Evolutionary conservation across 1,140 invertebrate genomes (phyloP).

Genomic region (Monomorium pharaonis): DNA sequence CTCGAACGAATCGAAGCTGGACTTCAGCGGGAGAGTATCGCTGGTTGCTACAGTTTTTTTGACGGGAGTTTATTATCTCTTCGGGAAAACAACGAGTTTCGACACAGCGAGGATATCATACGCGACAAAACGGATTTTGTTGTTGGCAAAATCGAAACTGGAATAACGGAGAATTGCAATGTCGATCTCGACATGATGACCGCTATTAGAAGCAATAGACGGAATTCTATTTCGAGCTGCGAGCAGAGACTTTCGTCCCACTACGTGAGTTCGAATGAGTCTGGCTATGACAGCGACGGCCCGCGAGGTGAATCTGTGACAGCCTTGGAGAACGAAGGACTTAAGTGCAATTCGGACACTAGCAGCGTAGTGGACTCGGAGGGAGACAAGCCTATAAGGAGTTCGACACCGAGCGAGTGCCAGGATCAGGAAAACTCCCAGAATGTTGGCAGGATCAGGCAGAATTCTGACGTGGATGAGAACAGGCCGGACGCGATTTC

Average conservation of each 20-base stretch:
- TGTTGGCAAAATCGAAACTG: slow-evolving; percentile 64
- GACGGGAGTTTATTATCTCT: slow-evolving; percentile 68
- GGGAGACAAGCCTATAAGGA: slow-evolving; percentile 80
- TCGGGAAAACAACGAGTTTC: background rate
- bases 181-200: slow-evolving; percentile 75
- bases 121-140: slow-evolving; percentile 62
- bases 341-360: slow-evolving; percentile 81
- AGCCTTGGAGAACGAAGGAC: slow-evolving; percentile 79
- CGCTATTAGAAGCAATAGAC: slow-evolving; percentile 77
- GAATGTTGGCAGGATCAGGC: slow-evolving; percentile 34
- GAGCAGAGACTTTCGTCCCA: slow-evolving; percentile 84
- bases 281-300: slow-evolving; percentile 93
- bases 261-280: slow-evolving; percentile 93
- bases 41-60: slow-evolving; percentile 63
- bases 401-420: slow-evolving; percentile 78
- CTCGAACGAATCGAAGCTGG: slow-evolving; percentile 79
- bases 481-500: slow-evolving; percentile 27
- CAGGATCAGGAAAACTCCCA: slow-evolving; percentile 65
- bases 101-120: slow-evolving; percentile 2
- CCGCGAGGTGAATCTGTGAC: slow-evolving; percentile 83
- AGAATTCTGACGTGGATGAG: slow-evolving; percentile 25
- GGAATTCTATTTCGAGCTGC: slow-evolving; percentile 78
- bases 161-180: slow-evolving; percentile 73
- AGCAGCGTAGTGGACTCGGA: slow-evolving; percentile 83
- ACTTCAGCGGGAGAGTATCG: slow-evolving; percentile 65